phyloP scores from a whole-genome alignment of 2,113 vertebrate species.

The Platycercus adscitus region DNA sequence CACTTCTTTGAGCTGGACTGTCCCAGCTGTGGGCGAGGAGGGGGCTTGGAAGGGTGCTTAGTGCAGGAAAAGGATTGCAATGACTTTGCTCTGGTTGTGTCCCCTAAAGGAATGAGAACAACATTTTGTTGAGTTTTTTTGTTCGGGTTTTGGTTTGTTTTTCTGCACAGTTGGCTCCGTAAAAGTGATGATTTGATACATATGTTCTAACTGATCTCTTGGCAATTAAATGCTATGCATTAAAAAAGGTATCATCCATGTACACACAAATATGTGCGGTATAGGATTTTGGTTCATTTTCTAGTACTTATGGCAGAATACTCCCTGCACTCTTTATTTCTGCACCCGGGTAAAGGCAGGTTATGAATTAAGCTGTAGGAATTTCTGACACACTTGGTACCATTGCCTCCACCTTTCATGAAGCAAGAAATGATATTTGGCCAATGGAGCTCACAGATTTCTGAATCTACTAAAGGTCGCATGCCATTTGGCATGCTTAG shows the following conservation, averaged over 20 bases:
- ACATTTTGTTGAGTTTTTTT: background rate
- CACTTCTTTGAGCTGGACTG: background rate
- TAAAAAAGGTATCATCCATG: constrained; percentile 45
- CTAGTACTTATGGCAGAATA: background rate
- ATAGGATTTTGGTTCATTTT: background rate
- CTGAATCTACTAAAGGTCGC: background rate
- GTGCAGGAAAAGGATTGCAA: background rate
- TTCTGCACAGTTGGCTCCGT: background rate
- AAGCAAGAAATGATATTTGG: background rate
- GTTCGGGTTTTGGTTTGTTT: background rate
- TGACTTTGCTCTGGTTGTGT: background rate
- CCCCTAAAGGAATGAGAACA: background rate
- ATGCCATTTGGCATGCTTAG: background rate
- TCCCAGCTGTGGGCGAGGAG: background rate
- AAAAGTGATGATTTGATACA: constrained; percentile 9
- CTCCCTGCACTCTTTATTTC: background rate
- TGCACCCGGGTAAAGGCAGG: background rate
- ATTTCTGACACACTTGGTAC: background rate
- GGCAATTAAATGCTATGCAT: background rate
- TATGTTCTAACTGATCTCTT: constrained; percentile 38
- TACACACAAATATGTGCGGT: background rate
- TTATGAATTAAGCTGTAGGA: background rate
- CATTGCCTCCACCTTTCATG: background rate
- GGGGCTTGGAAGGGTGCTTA: background rate
- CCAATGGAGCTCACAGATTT: background rate